Evolutionary conservation across 2,113 vertebrate genomes (phyloP), one percentile per base, ranked within the genome.

Genomic region (Pundamilia nyererei): DNA sequence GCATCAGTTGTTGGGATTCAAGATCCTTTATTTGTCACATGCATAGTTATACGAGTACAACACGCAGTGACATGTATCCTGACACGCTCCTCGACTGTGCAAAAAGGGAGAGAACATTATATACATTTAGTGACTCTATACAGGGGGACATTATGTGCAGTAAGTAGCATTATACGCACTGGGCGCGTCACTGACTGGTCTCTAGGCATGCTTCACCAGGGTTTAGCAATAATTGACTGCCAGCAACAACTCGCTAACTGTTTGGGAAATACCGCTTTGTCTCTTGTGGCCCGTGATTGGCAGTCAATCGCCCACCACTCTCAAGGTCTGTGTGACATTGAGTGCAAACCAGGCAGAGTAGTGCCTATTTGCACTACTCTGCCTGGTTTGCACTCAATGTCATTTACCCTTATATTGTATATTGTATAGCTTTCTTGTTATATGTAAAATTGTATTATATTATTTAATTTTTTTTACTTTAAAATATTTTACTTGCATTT

Each of bases 191-290:
- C 10, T 13, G 11, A 2, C 3, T 0, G 12, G 6, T 68, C 6
- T 40, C n/a, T 14, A 9, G 35, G 33, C 62, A 38, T 68, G 35
- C 62, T 9, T 40, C 17, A 24, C 19, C 7, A 7, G 62, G 62
- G 1, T 68, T 68, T 21, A 68, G 35, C 19, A 68, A 8, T 21
- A 38, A 14, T 11, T 21, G 35, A 68, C n/a, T 70, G 65, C 35
- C 65, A 42, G 35, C 35, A 70, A 24, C 65, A 40, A 15, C n/a
- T 15, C 12, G 5, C 65, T 3, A 24, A 70, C 65, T 9, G 35
- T 40, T 70, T 24, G 35, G 7, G 13, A 0, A 42, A 70, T 14
- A 42, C n/a, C 1, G 0, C 35, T 6, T 70, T 70, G 7, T 70
- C n/a, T 12, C 1, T 24, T 42, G 35, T 21, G 15, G 29, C 29